Percentiles rank a stretch among this genome's conserved stretches.
These are phyloP conservation scores for Oryzaephilus surinamensis DNA, from an alignment of 1,140 invertebrate genomes.

Conservation along the genomic window DNA sequence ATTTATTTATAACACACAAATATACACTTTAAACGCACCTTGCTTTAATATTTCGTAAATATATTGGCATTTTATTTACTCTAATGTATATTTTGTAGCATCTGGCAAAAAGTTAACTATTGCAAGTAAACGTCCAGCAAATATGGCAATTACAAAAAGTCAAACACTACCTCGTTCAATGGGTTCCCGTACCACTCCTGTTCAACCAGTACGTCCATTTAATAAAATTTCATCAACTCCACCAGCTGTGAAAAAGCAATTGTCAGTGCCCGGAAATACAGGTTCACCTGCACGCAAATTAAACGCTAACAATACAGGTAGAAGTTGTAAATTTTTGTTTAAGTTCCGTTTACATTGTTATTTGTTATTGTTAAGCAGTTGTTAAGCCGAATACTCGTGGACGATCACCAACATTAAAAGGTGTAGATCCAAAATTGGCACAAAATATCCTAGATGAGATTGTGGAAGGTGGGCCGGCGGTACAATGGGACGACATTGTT, in stretches of 20 bases:
- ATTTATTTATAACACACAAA: too few relatives aligned
- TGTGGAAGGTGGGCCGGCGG: constrained; percentile 59
- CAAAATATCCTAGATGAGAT: constrained; percentile 69
- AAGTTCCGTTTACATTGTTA: background rate
- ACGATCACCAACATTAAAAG: constrained; percentile 46
- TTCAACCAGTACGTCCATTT: constrained; percentile 40
- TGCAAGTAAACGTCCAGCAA: constrained; percentile 51
- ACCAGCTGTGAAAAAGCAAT: constrained; percentile 66
- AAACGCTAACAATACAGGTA: background rate
- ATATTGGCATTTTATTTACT: background rate
- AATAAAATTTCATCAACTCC: constrained; percentile 66
- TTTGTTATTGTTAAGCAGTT: constrained; percentile 8
- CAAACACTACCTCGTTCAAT: constrained; percentile 73
- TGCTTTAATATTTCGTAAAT: background rate
- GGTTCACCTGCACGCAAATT: constrained; percentile 48
- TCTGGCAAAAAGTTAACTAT: constrained; percentile 63
- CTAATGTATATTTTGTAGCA: constrained; percentile 43
- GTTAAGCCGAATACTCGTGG: constrained; percentile 11
- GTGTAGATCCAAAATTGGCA: constrained; percentile 82
- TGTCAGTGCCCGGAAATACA: constrained; percentile 51
- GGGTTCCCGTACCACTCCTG: constrained; percentile 50
- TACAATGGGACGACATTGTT: constrained; percentile 91
- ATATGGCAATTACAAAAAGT: constrained; percentile 59
- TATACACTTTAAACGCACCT: too few relatives aligned
- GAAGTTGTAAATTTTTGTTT: background rate